Evolutionary conservation across 1,140 invertebrate genomes (phyloP), one percentile per base, ranked within the genome.

Genomic region (Heliconius nattereri): DNA sequence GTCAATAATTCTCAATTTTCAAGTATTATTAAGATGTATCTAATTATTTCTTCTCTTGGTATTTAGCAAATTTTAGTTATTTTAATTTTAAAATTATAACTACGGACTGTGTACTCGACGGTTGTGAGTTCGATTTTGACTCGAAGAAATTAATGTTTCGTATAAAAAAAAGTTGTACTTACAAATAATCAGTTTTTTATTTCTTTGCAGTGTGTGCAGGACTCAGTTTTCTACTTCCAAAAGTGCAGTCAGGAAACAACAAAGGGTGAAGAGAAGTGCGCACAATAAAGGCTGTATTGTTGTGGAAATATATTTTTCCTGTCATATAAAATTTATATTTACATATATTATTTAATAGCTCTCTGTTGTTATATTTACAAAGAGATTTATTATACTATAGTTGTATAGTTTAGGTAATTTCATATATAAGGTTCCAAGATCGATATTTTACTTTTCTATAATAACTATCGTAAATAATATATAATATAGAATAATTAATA

Each of bases 171-270:
- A n/a, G n/a, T n/a, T n/a, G 13, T 13, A 32, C 32, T 32, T 29
- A 71, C 52, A 26, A 49, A 60, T 57, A 52, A 71, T 11, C 1
- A 29, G 20, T 19, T 35, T 11, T 40, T 71, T 71, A 75, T 74
- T 52, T 86, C 2, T 19, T 8, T 84, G 45, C 85, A 91, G 89
- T 88, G 19, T 91, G 89, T 52, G 89, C 88, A 8, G 84, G 70
- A 0, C 83, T 91, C 8, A 91, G 89, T 54, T 85, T 87, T 32
- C 78, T 91, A 0, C 83, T 91, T 16, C 89, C 88, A 23, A 81
- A 78, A n/a, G 82, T 81, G 71, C 66, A 80, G 32, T 45, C 75
- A 70, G 23, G 26, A 40, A 70, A 2, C 60, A 71, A 76, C 75
- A 19, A 45, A 5, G 7, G 32, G 8, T 76, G 75, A 76, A 29